Base-by-base conservation (phyloP, 2,888 invertebrate genomes). In the Arctia plantaginis region DNA sequence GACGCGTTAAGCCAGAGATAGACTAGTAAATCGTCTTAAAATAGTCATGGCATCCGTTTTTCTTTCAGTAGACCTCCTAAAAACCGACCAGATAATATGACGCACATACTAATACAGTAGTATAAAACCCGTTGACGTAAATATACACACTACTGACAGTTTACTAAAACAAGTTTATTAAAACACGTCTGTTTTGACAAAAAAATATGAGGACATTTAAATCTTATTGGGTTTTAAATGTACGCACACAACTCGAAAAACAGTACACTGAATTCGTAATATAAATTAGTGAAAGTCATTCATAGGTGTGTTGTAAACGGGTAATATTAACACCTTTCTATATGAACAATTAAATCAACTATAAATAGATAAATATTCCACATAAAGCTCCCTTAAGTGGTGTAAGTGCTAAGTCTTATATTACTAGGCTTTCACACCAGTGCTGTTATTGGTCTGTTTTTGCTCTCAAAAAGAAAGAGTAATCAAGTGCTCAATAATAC, bases 111-210 rank as follows among this genome's bases (percentile, higher is more conserved):
- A 55, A 55, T 65, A 72, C 33, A 65, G 41, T 68, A 30, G 62
- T 20, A 15, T 30, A 55, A 71, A 75, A 39, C 27, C 27, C 44
- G 65, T 44, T 75, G 71, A 75, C 75, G 75, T 51, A 51, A 8
- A 51, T 20, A 23, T 33, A 55, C 1, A 64, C n/a, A 71, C 33
- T 51, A 39, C 44, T 30, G 30, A 30, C n/a, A 10, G 35, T 55
- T 33, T 74, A 47, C 20, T 35, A 62, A n/a, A 62, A 67, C 64
- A 23, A 55, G 44, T 64, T 74, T 44, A 66, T 55, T 30, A 51
- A 65, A 73, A 39, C 27, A 41, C 15, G 69, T 69, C 47, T 64
- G 30, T 15, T 69, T 59, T 67, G 65, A 65, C 15, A 51, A 51
- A 59, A 33, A 6, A 51, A n/a, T 35, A 27, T n/a, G 10, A 55